A percentile compares a stretch with the other conserved stretches of the same genome.
Evolutionary conservation across 1,140 invertebrate genomes (phyloP).

Genomic region (Apolygus lucorum): DNA sequence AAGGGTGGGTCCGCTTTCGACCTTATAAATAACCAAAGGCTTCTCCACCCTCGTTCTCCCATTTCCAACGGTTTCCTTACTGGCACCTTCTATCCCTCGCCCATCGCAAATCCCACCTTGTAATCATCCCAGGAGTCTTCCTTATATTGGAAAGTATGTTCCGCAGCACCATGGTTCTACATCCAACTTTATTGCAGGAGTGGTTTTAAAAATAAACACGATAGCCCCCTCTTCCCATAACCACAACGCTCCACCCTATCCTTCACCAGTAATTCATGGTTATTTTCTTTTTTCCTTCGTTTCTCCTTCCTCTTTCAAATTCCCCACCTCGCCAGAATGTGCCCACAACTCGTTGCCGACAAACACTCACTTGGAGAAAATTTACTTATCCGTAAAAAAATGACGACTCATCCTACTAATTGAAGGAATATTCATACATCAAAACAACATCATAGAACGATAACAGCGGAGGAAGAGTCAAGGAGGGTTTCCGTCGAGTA

Average conservation of each 20-base stretch:
- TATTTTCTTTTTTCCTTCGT: background rate
- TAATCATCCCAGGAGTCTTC: slow-evolving; percentile 11
- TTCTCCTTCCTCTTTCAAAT: background rate
- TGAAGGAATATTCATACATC: too few relatives aligned
- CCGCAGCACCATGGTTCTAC: background rate
- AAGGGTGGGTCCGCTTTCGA: slow-evolving; percentile 10
- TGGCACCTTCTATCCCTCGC: background rate
- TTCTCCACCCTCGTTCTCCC: background rate
- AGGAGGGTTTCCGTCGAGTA: too few relatives aligned
- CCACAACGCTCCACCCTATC: background rate
- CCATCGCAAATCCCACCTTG: slow-evolving; percentile 6
- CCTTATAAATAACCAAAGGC: slow-evolving; percentile 19
- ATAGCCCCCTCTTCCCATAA: background rate
- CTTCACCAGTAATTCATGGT: background rate
- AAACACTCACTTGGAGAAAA: too few relatives aligned
- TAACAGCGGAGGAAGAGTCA: too few relatives aligned
- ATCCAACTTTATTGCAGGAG: slow-evolving; percentile 13
- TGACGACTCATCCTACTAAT: too few relatives aligned
- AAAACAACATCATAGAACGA: too few relatives aligned
- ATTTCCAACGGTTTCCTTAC: background rate
- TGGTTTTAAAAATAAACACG: slow-evolving; percentile 17
- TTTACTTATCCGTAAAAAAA: too few relatives aligned
- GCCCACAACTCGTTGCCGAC: too few relatives aligned
- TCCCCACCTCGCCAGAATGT: background rate
- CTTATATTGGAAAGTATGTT: slow-evolving; percentile 17